Percentiles rank a stretch among this genome's conserved stretches.
Conservation (phyloP, 1,140 invertebrate genomes). For the Campodea augens region DNA sequence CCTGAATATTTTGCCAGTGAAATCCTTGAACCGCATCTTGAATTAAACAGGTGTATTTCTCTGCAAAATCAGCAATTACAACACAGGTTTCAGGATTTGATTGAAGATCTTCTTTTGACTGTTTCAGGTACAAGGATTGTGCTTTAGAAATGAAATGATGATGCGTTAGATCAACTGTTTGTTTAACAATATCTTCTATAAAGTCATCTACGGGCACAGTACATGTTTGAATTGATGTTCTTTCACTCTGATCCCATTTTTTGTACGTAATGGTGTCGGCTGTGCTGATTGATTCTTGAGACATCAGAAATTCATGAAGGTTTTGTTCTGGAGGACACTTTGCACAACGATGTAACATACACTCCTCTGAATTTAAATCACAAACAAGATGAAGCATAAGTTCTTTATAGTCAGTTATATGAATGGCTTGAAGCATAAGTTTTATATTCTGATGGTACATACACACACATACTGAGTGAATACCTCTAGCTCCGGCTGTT, state of each 20-base stretch:
- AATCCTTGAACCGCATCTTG: no score
- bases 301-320: no score
- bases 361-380: no score
- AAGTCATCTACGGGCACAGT: constrained; percentile 13
- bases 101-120: no score
- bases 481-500: constrained; percentile 10
- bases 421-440: constrained; percentile 16
- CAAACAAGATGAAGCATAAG: no score
- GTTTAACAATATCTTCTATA: constrained; percentile 7
- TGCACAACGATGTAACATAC: no score
- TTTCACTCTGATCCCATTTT: no score
- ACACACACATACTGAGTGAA: constrained; percentile 16
- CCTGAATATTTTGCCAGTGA: constrained; percentile 14
- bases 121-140: background rate
- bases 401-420: no score
- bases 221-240: no score
- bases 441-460: constrained; percentile 14
- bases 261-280: no score
- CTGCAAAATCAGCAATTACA: constrained; percentile 13
- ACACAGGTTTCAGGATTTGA: background rate
- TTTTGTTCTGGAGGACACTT: no score
- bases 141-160: background rate
- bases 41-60: constrained; percentile 13
- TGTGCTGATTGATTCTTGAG: no score
- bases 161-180: background rate